Evolutionary conservation across 2,888 invertebrate species (phyloP).

Genomic region (Oscheius myriophilus): DNA sequence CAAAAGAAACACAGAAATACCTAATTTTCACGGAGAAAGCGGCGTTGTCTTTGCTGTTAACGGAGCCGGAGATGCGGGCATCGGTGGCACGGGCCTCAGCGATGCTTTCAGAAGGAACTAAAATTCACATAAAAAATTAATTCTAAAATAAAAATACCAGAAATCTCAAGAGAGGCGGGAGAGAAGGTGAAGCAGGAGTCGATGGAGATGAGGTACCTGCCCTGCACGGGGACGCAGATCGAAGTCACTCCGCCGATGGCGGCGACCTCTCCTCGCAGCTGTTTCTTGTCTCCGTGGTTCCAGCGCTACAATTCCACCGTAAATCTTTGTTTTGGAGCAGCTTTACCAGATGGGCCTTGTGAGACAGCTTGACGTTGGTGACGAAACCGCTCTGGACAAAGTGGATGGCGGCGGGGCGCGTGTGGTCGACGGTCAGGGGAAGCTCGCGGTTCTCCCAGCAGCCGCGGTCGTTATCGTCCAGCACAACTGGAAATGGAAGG

Average conservation of each 20-base stretch:
- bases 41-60: constrained; percentile 23
- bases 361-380: constrained; percentile 71
- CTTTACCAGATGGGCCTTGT: constrained; percentile 53
- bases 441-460: constrained; percentile 82
- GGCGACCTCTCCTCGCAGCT: constrained; percentile 39
- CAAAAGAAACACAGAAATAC: constrained; percentile 6
- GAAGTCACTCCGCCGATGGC: constrained; percentile 35
- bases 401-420: constrained; percentile 72
- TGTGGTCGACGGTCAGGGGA: constrained; percentile 72
- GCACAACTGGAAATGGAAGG: constrained; percentile 49
- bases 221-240: constrained; percentile 52
- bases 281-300: constrained; percentile 42
- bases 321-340: background rate
- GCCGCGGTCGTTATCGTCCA: constrained; percentile 72
- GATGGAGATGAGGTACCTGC: constrained; percentile 40
- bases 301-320: constrained; percentile 37
- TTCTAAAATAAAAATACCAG: constrained; percentile 34
- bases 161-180: constrained; percentile 33
- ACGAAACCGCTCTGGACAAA: constrained; percentile 73
- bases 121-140: background rate
- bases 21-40: constrained; percentile 18
- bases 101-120: constrained; percentile 25
- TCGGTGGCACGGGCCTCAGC: constrained; percentile 34
- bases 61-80: constrained; percentile 35
- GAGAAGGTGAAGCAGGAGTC: constrained; percentile 50